These are phyloP conservation scores for Intellagama lesueurii DNA, from an alignment of 2,797 vertebrate genomes.

Conservation along the genomic window DNA sequence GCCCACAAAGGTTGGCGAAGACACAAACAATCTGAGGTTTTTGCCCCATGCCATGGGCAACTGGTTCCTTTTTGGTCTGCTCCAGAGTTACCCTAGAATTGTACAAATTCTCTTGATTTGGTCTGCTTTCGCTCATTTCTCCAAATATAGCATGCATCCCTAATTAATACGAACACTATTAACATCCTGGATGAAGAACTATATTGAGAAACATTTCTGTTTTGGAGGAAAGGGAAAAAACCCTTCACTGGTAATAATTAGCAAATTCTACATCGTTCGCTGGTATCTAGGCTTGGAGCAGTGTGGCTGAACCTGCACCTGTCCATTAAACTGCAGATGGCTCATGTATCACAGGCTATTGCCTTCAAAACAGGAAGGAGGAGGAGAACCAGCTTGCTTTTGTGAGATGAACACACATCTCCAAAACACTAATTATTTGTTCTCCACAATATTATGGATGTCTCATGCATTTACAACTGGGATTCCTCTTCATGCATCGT, in stretches of 20 bases:
- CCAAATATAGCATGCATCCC: not conserved
- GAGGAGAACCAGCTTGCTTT: conserved; percentile 76
- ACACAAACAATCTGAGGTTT: too few species aligned
- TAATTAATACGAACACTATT: not conserved
- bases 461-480: conserved; percentile 63
- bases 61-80: too few species aligned
- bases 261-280: conserved; percentile 66
- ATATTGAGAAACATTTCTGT: not conserved
- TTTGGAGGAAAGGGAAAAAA: conserved; percentile 7
- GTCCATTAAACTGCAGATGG: conserved; percentile 77
- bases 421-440: conserved; percentile 78
- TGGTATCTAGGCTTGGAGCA: conserved; percentile 66
- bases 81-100: too few species aligned
- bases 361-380: conserved; percentile 80
- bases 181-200: not conserved
- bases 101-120: too few species aligned
- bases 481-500: conserved; percentile 66
- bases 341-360: conserved; percentile 72
- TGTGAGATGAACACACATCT: conserved; percentile 69
- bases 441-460: conserved; percentile 71
- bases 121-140: too few species aligned
- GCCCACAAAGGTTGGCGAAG: too few species aligned
- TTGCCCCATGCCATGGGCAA: too few species aligned
- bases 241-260: conserved; percentile 62
- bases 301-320: conserved; percentile 76